Percentiles rank a stretch among this genome's conserved stretches.
Conservation (phyloP, 53 echinoderm and acorn worm species). For the Actinopyga echinites region DNA sequence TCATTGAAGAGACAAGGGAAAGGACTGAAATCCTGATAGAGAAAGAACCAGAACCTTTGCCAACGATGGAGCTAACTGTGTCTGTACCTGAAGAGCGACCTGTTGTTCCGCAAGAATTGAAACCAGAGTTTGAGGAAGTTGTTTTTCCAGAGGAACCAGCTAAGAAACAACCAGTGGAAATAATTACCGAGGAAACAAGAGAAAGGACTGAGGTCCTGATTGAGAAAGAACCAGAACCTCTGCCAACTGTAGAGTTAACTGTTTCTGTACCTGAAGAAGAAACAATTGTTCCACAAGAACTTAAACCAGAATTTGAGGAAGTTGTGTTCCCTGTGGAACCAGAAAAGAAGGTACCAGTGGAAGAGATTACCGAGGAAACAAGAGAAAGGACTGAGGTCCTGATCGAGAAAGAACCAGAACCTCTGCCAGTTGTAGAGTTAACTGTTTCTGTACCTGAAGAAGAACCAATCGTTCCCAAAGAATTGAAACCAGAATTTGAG, state of each 20-base stretch:
- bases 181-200: constrained; percentile 40
- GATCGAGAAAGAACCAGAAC: constrained; percentile 45
- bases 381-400: constrained; percentile 52
- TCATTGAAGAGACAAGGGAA: constrained; percentile 24
- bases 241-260: constrained; percentile 32
- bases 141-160: constrained; percentile 34
- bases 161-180: constrained; percentile 27
- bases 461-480: neutral
- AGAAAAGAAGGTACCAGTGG: constrained; percentile 22
- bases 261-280: constrained; percentile 27
- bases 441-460: constrained; percentile 28
- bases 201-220: constrained; percentile 31
- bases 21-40: constrained; percentile 65
- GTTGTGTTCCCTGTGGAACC: constrained; percentile 52
- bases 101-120: neutral
- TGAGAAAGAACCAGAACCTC: constrained; percentile 28
- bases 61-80: constrained; percentile 47
- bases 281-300: neutral
- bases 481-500: constrained; percentile 40
- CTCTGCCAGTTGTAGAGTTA: constrained; percentile 37
- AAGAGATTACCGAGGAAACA: neutral
- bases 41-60: constrained; percentile 53
- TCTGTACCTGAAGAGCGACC: constrained; percentile 49
- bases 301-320: constrained; percentile 61
- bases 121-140: constrained; percentile 57